phyloP scores from a whole-genome alignment of 1,140 invertebrate genomes.

The Zophobas atratus region DNA sequence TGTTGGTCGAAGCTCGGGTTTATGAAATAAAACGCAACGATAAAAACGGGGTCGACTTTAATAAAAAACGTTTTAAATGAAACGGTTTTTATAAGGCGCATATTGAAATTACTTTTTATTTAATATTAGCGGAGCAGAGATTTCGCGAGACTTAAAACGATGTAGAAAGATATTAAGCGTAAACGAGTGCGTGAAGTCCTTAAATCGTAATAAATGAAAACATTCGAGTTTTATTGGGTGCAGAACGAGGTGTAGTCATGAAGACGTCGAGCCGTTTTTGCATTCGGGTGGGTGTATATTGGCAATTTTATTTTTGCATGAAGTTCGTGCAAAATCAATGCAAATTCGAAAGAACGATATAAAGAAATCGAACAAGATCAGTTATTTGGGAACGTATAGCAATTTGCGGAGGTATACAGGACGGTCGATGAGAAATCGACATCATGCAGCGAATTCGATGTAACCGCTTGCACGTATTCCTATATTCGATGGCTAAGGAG shows the following conservation, averaged over 20 bases:
- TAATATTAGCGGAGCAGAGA: constrained; percentile 23
- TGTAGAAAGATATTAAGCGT: constrained; percentile 24
- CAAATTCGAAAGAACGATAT: constrained; percentile 40
- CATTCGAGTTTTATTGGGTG: constrained; percentile 21
- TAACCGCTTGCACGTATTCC: constrained; percentile 56
- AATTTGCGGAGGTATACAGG: constrained; percentile 38
- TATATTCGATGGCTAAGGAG: constrained; percentile 56
- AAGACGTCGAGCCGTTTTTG: constrained; percentile 22
- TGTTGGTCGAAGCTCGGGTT: constrained; percentile 24
- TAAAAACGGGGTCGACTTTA: constrained; percentile 41
- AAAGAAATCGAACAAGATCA: constrained; percentile 36
- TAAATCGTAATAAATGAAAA: constrained; percentile 26
- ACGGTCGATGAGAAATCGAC: constrained; percentile 52
- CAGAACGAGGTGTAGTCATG: neutral
- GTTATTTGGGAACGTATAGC: constrained; percentile 41
- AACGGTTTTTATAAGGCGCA: constrained; percentile 38
- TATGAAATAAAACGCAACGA: constrained; percentile 46
- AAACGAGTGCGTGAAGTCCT: constrained; percentile 16
- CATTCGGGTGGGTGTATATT: constrained; percentile 35
- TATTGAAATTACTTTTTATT: constrained; percentile 41
- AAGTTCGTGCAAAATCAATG: constrained; percentile 45
- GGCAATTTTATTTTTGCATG: constrained; percentile 35
- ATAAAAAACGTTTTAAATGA: constrained; percentile 46
- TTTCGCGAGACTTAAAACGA: constrained; percentile 22
- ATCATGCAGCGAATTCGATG: constrained; percentile 53